Base-by-base conservation (phyloP, 2,888 invertebrate species). In the Salpingus planirostris region DNA sequence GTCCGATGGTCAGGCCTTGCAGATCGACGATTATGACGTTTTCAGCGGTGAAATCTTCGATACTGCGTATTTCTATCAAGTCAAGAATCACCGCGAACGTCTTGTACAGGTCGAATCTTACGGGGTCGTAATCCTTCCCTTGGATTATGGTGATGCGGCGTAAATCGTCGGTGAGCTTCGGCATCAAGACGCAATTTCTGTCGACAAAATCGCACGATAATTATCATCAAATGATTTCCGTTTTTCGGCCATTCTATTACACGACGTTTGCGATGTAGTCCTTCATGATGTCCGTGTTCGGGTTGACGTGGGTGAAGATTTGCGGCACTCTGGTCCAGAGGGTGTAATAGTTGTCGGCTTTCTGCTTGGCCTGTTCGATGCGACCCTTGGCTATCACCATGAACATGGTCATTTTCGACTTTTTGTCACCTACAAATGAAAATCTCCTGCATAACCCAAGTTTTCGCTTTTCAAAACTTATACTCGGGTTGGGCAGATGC, bases 61-160 rank as follows among this genome's bases (percentile, higher is more conserved):
- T 60, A 11, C 69, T 29, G 39, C 68, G 57, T 15, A 71, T 50
- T 31, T 71, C 71, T 5, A 5, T 8, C 18, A 68, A 61, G 58
- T 69, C 65, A 22, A 67, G 62, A 3, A 64, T 55, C 27, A 65
- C 64, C 13, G 62, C 60, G 18, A 66, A 57, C n/a, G 65, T 48
- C 3, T 50, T 40, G 32, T 66, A 62, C 1, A 55, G 40, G 1
- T 56, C 54, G 31, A 66, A 66, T 5, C 54, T 52, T 13, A 46
- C 39, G 1, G 44, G 27, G 33, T 41, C 32, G 4, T 15, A 13
- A n/a, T 47, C 40, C 7, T 27, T 31, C 0, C 68, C 40, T 44
- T 69, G 59, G 1, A 67, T 64, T 2, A 71, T 49, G 55, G 62
- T 61, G 0, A 71, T 62, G 25, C 71, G 57, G 3, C 66, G 59